Evolutionary conservation across 2,797 vertebrate species (phyloP).

Genomic region (Chiroxiphia lanceolata): DNA sequence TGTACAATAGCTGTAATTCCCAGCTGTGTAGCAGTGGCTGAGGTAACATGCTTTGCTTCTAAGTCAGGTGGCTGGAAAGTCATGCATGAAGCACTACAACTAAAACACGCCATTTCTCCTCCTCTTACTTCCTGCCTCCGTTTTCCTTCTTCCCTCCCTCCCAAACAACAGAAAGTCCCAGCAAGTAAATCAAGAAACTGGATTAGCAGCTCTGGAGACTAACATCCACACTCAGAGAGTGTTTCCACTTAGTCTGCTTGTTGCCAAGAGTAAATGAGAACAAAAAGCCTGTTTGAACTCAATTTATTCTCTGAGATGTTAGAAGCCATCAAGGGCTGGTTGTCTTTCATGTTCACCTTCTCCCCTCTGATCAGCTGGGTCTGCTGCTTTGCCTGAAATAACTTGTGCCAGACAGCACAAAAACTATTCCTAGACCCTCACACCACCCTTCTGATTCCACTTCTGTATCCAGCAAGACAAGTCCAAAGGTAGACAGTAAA

Average conservation of each 20-base stretch:
- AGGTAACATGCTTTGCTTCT: background rate
- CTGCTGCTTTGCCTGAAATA: background rate
- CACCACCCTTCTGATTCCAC: background rate
- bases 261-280: background rate
- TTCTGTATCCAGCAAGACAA: background rate
- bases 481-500: background rate
- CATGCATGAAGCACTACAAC: background rate
- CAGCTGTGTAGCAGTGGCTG: background rate
- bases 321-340: background rate
- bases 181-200: background rate
- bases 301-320: background rate
- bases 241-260: background rate
- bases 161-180: background rate
- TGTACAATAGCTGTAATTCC: background rate
- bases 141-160: background rate
- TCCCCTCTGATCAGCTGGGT: background rate
- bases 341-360: background rate
- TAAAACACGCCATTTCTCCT: background rate
- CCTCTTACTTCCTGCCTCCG: background rate
- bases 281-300: background rate
- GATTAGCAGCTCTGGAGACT: background rate
- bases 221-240: background rate
- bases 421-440: background rate
- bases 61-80: fast-evolving
- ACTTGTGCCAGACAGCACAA: background rate